These are phyloP conservation scores for Echinarachnius parma DNA, from an alignment of 53 echinoderm and acorn worm genomes.

Conservation along the genomic window DNA sequence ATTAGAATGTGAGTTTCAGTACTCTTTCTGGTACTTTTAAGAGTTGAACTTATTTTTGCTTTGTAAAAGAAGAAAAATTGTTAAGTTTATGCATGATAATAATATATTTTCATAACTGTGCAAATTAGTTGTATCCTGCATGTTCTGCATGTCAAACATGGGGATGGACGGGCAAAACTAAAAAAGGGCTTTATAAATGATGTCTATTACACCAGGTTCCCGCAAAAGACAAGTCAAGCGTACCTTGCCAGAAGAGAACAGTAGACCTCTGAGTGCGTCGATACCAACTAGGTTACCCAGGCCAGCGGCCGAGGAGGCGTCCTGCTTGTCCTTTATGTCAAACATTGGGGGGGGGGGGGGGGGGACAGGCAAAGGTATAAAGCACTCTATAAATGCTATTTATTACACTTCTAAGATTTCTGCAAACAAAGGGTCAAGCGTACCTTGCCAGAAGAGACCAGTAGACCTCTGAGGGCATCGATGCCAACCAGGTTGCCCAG, in stretches of 20 bases:
- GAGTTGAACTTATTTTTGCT: no score
- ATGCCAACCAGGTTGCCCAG: slow-evolving; percentile 82
- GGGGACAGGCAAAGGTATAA: background rate
- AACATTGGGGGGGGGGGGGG: background rate
- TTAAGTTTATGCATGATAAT: background rate
- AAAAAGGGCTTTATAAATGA: no score
- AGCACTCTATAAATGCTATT: no score
- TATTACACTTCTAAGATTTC: no score
- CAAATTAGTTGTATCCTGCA: slow-evolving; percentile 13
- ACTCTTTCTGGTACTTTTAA: no score
- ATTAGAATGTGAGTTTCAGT: background rate
- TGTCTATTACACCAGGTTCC: no score
- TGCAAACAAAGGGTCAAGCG: background rate
- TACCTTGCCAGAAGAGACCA: slow-evolving; percentile 97
- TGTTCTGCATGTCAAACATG: slow-evolving; percentile 90
- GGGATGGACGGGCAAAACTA: slow-evolving; percentile 99
- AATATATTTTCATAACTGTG: background rate
- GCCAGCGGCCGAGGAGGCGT: background rate
- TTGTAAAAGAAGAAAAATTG: no score
- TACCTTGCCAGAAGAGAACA: slow-evolving; percentile 34
- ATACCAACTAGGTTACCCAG: slow-evolving; percentile 1
- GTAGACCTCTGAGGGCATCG: slow-evolving; percentile 84
- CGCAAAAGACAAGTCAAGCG: no score
- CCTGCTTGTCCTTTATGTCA: background rate
- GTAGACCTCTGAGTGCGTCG: slow-evolving; percentile 15